phyloP scores from a whole-genome alignment of 35 echinoderm and acorn worm genomes.

The Amphiura filiformis region DNA sequence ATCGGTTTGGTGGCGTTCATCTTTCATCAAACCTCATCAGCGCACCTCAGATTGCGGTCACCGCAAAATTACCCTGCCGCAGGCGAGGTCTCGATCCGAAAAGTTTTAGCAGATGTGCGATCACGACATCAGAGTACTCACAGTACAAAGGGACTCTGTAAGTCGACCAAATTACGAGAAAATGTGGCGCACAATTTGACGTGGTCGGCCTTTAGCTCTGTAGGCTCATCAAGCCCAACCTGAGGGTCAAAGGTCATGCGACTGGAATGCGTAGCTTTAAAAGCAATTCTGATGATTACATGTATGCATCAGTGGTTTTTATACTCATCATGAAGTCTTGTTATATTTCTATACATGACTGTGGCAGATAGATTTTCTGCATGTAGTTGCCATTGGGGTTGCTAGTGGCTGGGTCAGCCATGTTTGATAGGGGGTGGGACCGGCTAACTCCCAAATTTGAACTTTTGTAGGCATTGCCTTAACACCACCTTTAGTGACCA shows the following conservation, averaged over 20 bases:
- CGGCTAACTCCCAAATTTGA: background rate
- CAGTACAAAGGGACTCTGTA: background rate
- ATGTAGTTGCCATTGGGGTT: background rate
- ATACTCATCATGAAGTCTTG: too few species aligned
- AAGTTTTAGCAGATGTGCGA: constrained; percentile 8
- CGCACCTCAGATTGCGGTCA: constrained; percentile 1
- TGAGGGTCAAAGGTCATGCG: background rate
- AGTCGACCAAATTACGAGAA: background rate
- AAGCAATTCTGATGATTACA: background rate
- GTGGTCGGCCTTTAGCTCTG: background rate
- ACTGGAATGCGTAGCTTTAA: background rate
- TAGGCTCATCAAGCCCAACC: background rate
- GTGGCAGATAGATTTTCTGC: background rate
- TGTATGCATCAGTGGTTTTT: background rate
- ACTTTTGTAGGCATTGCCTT: background rate
- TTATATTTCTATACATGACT: too few species aligned
- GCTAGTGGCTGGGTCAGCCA: background rate
- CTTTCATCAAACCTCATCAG: background rate
- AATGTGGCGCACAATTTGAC: background rate
- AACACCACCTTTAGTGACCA: background rate
- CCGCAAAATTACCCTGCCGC: constrained; percentile 9
- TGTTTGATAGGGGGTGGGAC: background rate
- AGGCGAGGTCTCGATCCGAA: constrained; percentile 2
- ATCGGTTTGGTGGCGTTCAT: background rate
- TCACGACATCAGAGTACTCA: background rate